These are phyloP conservation scores for Drosophila pruinosa DNA, from an alignment of 1,140 invertebrate genomes.

Conservation along the genomic window DNA sequence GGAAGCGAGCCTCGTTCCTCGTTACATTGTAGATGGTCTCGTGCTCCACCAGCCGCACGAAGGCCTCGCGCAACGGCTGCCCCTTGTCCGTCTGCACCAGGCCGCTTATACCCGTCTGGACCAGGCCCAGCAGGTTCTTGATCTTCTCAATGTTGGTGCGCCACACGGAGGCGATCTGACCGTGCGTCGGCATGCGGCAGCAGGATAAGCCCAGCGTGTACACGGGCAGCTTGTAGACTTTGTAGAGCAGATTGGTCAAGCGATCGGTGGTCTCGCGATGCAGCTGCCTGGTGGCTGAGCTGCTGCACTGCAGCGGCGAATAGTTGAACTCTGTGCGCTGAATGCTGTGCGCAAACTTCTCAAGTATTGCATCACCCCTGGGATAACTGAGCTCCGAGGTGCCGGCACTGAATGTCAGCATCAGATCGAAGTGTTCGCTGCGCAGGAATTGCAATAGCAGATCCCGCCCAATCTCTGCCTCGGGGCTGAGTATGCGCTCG, in stretches of 20 bases:
- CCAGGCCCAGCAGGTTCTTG: conserved; percentile 85
- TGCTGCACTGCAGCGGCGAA: conserved; percentile 64
- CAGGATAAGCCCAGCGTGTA: conserved; percentile 87
- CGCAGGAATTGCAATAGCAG: conserved; percentile 69
- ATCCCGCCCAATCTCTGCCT: conserved; percentile 53
- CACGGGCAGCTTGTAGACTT: conserved; percentile 85
- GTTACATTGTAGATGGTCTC: conserved; percentile 86
- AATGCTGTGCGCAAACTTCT: conserved; percentile 70
- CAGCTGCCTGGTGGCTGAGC: conserved; percentile 50
- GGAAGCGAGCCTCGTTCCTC: conserved; percentile 87
- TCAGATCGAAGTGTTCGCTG: conserved; percentile 70
- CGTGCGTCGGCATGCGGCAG: conserved; percentile 89
- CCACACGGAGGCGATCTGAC: conserved; percentile 89
- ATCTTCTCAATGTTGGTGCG: conserved; percentile 88
- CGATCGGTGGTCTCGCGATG: conserved; percentile 61
- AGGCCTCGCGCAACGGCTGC: conserved; percentile 88
- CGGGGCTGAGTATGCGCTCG: conserved; percentile 68
- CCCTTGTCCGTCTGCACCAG: conserved; percentile 87
- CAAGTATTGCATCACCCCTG: conserved; percentile 59
- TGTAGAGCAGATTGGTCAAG: conserved; percentile 85
- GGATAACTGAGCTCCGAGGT: conserved; percentile 67
- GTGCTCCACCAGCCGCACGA: conserved; percentile 86
- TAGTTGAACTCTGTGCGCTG: conserved; percentile 71
- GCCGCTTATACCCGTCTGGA: conserved; percentile 88
- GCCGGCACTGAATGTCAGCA: conserved; percentile 73